Conservation (phyloP, 2,888 invertebrate species). For the Nomada hirtipes region DNA sequence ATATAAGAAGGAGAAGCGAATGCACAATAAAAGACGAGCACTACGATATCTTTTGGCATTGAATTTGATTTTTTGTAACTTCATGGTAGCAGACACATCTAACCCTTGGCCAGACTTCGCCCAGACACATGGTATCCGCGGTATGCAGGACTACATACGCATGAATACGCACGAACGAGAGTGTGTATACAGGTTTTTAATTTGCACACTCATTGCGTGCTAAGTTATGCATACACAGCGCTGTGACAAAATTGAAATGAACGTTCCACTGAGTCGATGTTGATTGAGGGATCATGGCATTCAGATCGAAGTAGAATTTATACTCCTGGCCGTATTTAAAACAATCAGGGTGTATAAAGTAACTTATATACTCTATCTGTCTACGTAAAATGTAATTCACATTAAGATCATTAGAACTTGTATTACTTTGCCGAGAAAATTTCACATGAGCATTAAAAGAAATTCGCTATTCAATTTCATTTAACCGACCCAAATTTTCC, state of each 20-base stretch:
- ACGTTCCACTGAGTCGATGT: slow-evolving; percentile 23
- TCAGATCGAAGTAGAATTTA: slow-evolving; percentile 22
- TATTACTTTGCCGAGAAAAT: no score
- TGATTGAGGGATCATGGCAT: slow-evolving; percentile 14
- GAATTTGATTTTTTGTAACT: slow-evolving; percentile 39
- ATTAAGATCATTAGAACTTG: no score
- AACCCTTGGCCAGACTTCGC: slow-evolving; percentile 41
- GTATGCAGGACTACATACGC: slow-evolving; percentile 32
- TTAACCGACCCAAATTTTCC: no score
- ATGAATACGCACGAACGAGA: slow-evolving; percentile 19
- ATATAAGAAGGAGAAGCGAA: neutral
- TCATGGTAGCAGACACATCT: slow-evolving; percentile 30
- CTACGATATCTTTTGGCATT: slow-evolving; percentile 6
- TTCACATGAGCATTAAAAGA: no score
- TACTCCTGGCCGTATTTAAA: neutral
- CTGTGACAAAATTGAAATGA: slow-evolving; percentile 39
- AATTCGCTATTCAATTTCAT: no score
- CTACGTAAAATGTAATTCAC: no score
- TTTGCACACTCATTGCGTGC: slow-evolving; percentile 47
- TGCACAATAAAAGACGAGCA: slow-evolving; percentile 8
- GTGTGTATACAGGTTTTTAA: slow-evolving; percentile 31
- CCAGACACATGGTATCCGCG: slow-evolving; percentile 35
- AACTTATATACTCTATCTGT: no score
- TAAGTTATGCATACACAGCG: slow-evolving; percentile 22
- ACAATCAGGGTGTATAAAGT: no score